A percentile compares a stretch with the other conserved stretches of the same genome.
These are phyloP conservation scores for Leptodactylus fallax DNA, from an alignment of 2,797 vertebrate genomes.

Conservation along the genomic window DNA sequence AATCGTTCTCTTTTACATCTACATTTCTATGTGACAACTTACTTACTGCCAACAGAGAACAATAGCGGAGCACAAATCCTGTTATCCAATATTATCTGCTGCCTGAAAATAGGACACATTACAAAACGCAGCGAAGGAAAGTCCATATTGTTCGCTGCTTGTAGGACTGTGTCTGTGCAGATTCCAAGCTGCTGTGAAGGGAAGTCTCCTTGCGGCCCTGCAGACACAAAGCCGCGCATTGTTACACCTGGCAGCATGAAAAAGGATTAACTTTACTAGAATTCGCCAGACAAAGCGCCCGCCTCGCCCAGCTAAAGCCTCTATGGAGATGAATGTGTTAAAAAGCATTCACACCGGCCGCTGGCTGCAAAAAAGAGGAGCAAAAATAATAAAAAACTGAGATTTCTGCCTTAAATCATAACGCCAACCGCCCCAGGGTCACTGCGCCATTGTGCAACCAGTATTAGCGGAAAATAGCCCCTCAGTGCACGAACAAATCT, in stretches of 20 bases:
- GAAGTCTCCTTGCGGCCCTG: conserved; percentile 69
- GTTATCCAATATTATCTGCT: conserved; percentile 67
- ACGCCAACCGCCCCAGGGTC: neutral
- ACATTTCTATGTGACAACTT: conserved; percentile 56
- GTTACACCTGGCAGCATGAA: conserved; percentile 75
- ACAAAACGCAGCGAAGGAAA: conserved; percentile 71
- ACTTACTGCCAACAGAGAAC: conserved; percentile 43
- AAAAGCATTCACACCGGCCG: conserved; percentile 1
- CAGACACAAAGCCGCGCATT: conserved; percentile 73
- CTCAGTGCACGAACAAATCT: conserved; percentile 3
- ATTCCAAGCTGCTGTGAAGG: conserved; percentile 70
- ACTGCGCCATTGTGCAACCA: neutral
- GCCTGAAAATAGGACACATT: conserved; percentile 71
- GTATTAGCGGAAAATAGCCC: neutral
- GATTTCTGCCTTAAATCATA: conserved; percentile 36
- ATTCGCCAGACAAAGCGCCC: conserved; percentile 66
- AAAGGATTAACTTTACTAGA: conserved; percentile 76
- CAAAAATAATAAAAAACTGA: neutral
- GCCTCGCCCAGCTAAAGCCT: conserved; percentile 59
- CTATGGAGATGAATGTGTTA: conserved; percentile 39
- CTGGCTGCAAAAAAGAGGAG: neutral
- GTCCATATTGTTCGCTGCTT: conserved; percentile 72
- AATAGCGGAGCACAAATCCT: conserved; percentile 67
- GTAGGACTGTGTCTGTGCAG: conserved; percentile 69
- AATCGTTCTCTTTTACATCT: conserved; percentile 40